Conservation (phyloP, 2,797 vertebrate species). For the Discoglossus pictus region DNA sequence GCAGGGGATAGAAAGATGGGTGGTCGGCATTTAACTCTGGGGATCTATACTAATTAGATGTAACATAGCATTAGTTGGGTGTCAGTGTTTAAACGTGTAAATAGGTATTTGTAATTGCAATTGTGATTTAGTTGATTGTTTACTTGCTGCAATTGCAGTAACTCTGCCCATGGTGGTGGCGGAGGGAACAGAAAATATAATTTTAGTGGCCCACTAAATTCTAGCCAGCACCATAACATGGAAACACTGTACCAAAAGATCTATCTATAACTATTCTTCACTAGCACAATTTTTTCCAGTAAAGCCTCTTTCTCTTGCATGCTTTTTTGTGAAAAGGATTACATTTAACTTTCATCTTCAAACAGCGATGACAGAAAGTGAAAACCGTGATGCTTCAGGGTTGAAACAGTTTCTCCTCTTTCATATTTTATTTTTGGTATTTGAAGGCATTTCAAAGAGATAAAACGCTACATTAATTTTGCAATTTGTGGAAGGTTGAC, state of each 20-base stretch:
- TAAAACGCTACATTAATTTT: conserved; percentile 9
- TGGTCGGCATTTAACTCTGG: too few relatives aligned
- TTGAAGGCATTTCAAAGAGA: conserved; percentile 11
- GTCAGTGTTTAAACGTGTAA: too few relatives aligned
- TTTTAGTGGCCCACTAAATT: too few relatives aligned
- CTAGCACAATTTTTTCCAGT: conserved; percentile 4
- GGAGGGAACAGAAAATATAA: too few relatives aligned
- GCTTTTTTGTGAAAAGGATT: conserved; percentile 1
- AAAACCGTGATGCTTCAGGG: conserved; percentile 12
- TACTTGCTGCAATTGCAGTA: too few relatives aligned
- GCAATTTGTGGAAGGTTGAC: background rate
- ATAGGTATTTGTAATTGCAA: too few relatives aligned
- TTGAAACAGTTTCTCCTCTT: conserved; percentile 15
- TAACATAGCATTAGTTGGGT: too few relatives aligned
- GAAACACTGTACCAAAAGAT: conserved; percentile 7
- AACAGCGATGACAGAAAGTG: background rate
- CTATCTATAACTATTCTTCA: background rate
- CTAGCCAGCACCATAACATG: too few relatives aligned
- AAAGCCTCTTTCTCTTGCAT: conserved; percentile 20
- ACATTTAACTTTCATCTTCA: conserved; percentile 36
- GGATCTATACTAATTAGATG: too few relatives aligned
- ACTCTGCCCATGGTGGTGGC: too few relatives aligned
- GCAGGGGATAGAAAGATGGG: too few relatives aligned
- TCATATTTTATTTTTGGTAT: conserved; percentile 15
- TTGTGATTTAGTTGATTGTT: too few relatives aligned